Conservation (phyloP, 2,888 invertebrate genomes). For the Cyrtodaria siliqua region DNA sequence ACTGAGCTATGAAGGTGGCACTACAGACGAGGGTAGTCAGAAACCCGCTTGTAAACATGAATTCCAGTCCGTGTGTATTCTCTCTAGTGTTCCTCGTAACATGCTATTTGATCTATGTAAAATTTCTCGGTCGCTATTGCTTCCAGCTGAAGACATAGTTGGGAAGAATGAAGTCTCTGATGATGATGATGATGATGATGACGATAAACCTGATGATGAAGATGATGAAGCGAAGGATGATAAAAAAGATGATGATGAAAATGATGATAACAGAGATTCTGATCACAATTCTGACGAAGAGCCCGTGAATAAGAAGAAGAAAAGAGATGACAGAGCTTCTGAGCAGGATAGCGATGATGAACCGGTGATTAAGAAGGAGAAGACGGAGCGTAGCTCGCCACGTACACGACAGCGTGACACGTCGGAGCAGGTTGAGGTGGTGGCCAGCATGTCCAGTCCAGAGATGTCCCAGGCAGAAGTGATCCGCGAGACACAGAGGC, state of each 20-base stretch:
- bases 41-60: no score
- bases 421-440: not conserved
- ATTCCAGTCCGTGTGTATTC: not conserved
- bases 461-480: slow-evolving; percentile 51
- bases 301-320: not conserved
- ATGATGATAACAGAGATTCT: not conserved
- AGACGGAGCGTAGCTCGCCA: not conserved
- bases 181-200: slow-evolving; percentile 29
- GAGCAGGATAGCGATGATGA: slow-evolving; percentile 11
- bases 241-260: not conserved
- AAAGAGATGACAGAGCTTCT: not conserved
- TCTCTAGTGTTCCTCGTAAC: not conserved
- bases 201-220: slow-evolving; percentile 15
- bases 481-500: slow-evolving; percentile 31
- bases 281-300: not conserved
- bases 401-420: no score
- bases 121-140: not conserved
- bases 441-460: slow-evolving; percentile 35
- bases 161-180: slow-evolving; percentile 42
- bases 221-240: slow-evolving; percentile 1
- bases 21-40: no score
- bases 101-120: not conserved
- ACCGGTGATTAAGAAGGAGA: slow-evolving; percentile 31
- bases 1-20: no score
- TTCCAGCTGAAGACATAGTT: slow-evolving; percentile 49